These are phyloP conservation scores for Linurgus olivaceus DNA, from an alignment of 2,797 vertebrate genomes.

Conservation along the genomic window DNA sequence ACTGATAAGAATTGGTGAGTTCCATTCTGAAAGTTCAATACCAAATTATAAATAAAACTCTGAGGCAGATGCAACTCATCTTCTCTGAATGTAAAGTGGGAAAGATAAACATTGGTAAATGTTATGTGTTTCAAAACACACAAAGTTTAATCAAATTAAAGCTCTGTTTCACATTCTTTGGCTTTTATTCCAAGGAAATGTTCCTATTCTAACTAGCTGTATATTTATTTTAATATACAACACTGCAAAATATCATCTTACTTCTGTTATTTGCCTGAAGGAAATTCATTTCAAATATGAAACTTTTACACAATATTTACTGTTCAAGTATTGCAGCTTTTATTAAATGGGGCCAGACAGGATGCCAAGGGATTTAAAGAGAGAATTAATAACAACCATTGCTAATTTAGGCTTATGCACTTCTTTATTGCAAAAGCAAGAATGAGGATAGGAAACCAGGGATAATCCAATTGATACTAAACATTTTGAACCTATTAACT, in stretches of 20 bases:
- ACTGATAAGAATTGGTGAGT: not conserved
- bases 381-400: constrained; percentile 61
- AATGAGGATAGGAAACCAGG: not conserved
- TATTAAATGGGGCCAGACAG: constrained; percentile 63
- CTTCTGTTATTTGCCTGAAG: constrained; percentile 65
- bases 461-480: constrained; percentile 46
- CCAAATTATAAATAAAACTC: constrained; percentile 29
- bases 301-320: constrained; percentile 68
- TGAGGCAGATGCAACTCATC: not conserved
- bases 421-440: constrained; percentile 44
- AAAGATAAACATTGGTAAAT: constrained; percentile 36
- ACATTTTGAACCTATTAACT: constrained; percentile 22
- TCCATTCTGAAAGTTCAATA: not conserved
- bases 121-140: constrained; percentile 28
- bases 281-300: constrained; percentile 71
- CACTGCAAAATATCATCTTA: constrained; percentile 60
- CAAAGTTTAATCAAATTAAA: constrained; percentile 55
- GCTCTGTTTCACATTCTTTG: constrained; percentile 10
- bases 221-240: constrained; percentile 69
- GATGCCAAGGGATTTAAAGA: constrained; percentile 45
- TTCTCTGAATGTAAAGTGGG: not conserved
- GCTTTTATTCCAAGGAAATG: constrained; percentile 32
- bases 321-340: constrained; percentile 59
- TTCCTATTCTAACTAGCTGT: constrained; percentile 41
- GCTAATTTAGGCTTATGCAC: constrained; percentile 43